These are phyloP conservation scores for Glyptemys insculpta DNA, from an alignment of 2,797 vertebrate genomes.

Conservation along the genomic window DNA sequence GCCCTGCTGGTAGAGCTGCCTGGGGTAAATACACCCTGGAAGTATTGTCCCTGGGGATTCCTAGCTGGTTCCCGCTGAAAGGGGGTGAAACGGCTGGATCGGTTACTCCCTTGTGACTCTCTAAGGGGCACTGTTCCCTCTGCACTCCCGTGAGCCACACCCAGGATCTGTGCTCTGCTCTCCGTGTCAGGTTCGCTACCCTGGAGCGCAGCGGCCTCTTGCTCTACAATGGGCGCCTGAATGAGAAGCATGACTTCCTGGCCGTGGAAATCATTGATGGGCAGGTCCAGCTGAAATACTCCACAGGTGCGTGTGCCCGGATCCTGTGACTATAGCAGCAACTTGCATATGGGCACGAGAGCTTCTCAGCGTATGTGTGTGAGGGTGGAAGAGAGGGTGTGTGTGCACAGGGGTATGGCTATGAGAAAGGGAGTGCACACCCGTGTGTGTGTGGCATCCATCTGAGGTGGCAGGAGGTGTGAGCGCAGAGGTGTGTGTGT, in stretches of 20 bases:
- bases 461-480: neutral
- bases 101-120: neutral
- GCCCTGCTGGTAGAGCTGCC: neutral
- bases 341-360: neutral
- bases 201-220: slow-evolving; percentile 91
- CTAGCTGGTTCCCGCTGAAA: neutral
- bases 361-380: neutral
- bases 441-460: neutral
- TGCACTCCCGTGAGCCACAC: neutral
- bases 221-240: slow-evolving; percentile 97
- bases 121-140: neutral
- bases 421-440: neutral
- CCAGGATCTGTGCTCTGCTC: neutral
- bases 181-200: slow-evolving; percentile 90
- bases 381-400: neutral
- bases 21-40: neutral
- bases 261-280: slow-evolving; percentile 94
- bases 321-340: neutral
- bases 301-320: slow-evolving; percentile 87
- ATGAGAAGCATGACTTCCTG: slow-evolving; percentile 97
- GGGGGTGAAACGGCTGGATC: neutral
- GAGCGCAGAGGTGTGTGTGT: neutral
- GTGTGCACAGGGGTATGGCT: neutral
- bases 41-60: neutral
- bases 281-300: slow-evolving; percentile 96